Conservation (phyloP, 2,113 vertebrate species). For the Myrmecobius fasciatus region DNA sequence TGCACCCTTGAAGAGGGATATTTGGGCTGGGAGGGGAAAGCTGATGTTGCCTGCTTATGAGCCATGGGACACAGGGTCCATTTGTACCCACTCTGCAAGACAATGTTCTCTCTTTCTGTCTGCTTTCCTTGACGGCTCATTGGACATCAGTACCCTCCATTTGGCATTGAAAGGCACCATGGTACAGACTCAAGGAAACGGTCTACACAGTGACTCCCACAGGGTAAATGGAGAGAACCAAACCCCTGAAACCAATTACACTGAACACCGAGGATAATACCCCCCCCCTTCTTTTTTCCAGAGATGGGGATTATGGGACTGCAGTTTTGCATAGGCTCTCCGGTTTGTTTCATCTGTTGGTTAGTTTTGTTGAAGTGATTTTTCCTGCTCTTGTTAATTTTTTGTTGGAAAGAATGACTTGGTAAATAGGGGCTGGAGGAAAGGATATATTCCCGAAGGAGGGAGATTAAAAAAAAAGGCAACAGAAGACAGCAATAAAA, state of each 20-base stretch:
- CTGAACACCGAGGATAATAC: too few species aligned
- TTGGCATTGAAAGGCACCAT: neutral
- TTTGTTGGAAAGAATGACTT: neutral
- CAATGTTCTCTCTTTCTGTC: neutral
- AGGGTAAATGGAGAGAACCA: neutral
- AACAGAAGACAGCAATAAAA: neutral
- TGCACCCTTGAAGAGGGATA: neutral
- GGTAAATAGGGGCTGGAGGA: too few species aligned
- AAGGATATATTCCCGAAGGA: neutral
- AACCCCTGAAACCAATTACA: neutral
- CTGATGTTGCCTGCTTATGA: neutral
- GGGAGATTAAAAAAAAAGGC: neutral
- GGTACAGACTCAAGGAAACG: neutral
- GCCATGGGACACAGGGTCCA: too few species aligned
- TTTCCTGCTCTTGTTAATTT: neutral
- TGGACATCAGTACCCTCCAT: neutral
- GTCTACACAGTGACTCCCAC: neutral
- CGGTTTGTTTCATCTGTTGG: neutral
- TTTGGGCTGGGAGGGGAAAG: neutral
- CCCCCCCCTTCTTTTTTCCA: neutral
- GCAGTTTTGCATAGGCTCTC: neutral
- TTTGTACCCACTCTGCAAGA: neutral
- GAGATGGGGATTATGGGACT: neutral
- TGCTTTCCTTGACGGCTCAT: neutral
- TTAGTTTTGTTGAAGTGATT: neutral